These are phyloP conservation scores for Bovichtus variegatus DNA, from an alignment of 2,797 vertebrate genomes.

Conservation along the genomic window DNA sequence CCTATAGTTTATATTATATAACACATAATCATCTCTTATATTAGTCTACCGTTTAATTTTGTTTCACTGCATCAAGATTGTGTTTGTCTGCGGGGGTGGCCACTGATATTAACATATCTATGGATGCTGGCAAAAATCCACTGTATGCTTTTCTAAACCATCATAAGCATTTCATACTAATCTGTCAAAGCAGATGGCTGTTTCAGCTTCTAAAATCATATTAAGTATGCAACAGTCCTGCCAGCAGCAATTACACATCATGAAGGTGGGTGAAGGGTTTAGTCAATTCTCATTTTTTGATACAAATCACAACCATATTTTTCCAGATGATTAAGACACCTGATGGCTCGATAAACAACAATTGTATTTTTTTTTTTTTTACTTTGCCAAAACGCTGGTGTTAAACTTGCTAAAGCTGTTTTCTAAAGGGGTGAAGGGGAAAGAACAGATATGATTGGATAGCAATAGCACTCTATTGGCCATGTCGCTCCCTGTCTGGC, in stretches of 20 bases:
- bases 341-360: background rate
- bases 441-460: slow-evolving; percentile 25
- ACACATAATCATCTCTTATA: background rate
- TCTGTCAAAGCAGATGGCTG: slow-evolving; percentile 39
- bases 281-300: background rate
- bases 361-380: slow-evolving; percentile 4
- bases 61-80: background rate
- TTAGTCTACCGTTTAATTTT: background rate
- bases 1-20: background rate
- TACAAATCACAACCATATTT: slow-evolving; percentile 4
- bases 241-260: slow-evolving; percentile 2
- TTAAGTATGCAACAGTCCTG: slow-evolving; percentile 2
- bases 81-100: slow-evolving; percentile 5
- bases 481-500: slow-evolving; percentile 23
- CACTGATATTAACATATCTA: slow-evolving; percentile 20
- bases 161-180: slow-evolving; percentile 24
- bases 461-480: slow-evolving; percentile 20
- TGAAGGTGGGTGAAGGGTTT: slow-evolving; percentile 3
- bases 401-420: background rate
- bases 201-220: slow-evolving; percentile 23
- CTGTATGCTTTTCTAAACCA: slow-evolving; percentile 9
- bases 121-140: slow-evolving; percentile 24
- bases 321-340: background rate
- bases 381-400: background rate
- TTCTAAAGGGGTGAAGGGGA: background rate